Base-by-base conservation (phyloP, 2,113 vertebrate genomes). In the Hiodon tergisus region DNA sequence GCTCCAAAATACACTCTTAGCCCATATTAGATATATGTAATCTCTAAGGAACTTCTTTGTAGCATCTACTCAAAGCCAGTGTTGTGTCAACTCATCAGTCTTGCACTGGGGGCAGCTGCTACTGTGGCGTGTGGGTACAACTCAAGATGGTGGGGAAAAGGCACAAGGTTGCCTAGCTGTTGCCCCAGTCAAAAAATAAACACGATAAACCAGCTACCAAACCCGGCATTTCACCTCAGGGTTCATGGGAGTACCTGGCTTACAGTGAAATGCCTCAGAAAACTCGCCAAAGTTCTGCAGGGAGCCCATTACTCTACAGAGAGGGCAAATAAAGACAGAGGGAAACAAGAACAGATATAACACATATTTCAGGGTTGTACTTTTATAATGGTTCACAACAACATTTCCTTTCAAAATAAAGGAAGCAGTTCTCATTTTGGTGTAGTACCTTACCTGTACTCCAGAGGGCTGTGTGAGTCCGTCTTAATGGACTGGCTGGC, bases 401-500 rank as follows among this genome's bases (percentile, higher is more conserved):
- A 1, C 16, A 7, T 3, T 55, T 9, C 2, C n/a, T 16, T 16
- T 16, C 13, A n/a, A 5, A 68, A 6, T 1, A 58, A 47, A n/a
- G 4, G 9, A 69, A 13, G 10, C 47, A 54, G 50, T 8, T 74
- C 53, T 55, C 46, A n/a, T 52, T 31, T 63, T 16, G 16, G 31
- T 52, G 16, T 48, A 62, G 52, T 74, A n/a, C 57, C 59, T 78
- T 87, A 93, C 97, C 96, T 98, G 93, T 95, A 99, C 79, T 96
- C 95, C 76, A 96, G 88, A 60, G 97, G 97, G 83, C 96, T 98
- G 91, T 99, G 97, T 5, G 93, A 92, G 2, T 98, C 96, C 0
- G 95, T 97, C 88, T 97, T 98, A 77, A 99, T 96, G 53, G 95
- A 95, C 87, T 98, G 96, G 80, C 93, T 87, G 72, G 96, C 96